phyloP scores from a whole-genome alignment of 2,888 invertebrate genomes.

The Mythimna vitellina region DNA sequence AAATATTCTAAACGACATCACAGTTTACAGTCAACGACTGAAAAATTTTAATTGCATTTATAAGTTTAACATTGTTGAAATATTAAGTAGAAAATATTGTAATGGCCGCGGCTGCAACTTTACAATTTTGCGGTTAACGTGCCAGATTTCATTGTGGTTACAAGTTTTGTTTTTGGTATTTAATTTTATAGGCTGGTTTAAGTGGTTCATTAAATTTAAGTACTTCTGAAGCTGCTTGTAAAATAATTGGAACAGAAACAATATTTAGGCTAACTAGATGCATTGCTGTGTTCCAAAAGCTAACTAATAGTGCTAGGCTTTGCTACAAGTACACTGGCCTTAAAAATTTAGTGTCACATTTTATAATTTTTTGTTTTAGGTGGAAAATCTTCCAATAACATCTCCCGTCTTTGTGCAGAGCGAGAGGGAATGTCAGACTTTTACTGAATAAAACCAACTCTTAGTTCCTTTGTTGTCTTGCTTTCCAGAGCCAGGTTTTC shows the following conservation, averaged over 20 bases:
- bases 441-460: neutral
- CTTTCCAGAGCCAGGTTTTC: too few relatives aligned
- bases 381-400: too few relatives aligned
- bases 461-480: neutral
- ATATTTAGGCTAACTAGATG: neutral
- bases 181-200: conserved; percentile 9
- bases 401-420: too few relatives aligned
- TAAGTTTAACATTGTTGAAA: conserved; percentile 43
- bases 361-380: too few relatives aligned
- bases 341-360: too few relatives aligned
- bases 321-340: too few relatives aligned
- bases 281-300: too few relatives aligned
- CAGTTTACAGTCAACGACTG: conserved; percentile 18
- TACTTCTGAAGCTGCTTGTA: neutral
- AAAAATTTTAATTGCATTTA: conserved; percentile 56
- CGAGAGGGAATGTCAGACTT: too few relatives aligned
- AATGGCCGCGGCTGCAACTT: conserved; percentile 11
- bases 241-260: neutral
- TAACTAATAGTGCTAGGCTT: too few relatives aligned
- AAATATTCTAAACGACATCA: conserved; percentile 22
- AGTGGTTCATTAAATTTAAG: conserved; percentile 17
- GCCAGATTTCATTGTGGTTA: conserved; percentile 16
- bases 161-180: neutral
- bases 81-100: conserved; percentile 46
- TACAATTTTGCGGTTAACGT: neutral